Base-by-base conservation (phyloP, 2,888 invertebrate genomes). In the Tiliacea aurago region DNA sequence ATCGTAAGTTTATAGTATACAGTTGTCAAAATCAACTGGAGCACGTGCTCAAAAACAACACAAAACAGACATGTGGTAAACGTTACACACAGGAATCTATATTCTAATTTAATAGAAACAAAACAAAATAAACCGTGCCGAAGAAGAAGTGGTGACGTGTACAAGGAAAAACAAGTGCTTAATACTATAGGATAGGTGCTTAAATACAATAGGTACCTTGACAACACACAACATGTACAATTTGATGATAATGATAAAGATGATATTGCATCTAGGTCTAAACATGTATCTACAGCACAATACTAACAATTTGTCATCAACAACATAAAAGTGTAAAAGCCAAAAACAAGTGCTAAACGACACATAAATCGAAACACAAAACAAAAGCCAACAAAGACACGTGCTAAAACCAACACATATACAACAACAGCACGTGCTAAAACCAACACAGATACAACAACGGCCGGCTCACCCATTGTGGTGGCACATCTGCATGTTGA, bases 401-500 rank as follows among this genome's bases (percentile, higher is more conserved):
- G 47, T 74, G 70, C 74, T 49, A n/a, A 51, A 59, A 15, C 9
- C 43, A 73, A 62, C 51, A 43, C 33, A 47, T 15, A 41, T 43
- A 51, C 45, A 78, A 53, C 41, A 41, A 69, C 55, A 62, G 20
- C 49, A 65, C 45, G 68, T 77, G 77, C 58, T 41, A 20, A 47
- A 65, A 55, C 41, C 78, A 70, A 78, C 58, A 77, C 77, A 63
- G 41, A 23, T 20, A 59, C 58, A 51, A 68, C 49, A 76, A 75
- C 61, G 68, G 51, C 67, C 61, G 90, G 76, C 91, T 91, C 91
- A 91, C 91, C 91, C 95, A 95, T 93, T 95, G 95, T 84, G 95
- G 95, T 71, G 96, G 96, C 73, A 96, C 95, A 88, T 96, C 96
- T 59, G 96, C 96, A 94, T 95, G 96, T 90, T 95, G 96, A 88